Percentiles rank a stretch among this genome's conserved stretches.
phyloP scores from a whole-genome alignment of 2,113 vertebrate genomes.

The Pygoscelis antarcticus region DNA sequence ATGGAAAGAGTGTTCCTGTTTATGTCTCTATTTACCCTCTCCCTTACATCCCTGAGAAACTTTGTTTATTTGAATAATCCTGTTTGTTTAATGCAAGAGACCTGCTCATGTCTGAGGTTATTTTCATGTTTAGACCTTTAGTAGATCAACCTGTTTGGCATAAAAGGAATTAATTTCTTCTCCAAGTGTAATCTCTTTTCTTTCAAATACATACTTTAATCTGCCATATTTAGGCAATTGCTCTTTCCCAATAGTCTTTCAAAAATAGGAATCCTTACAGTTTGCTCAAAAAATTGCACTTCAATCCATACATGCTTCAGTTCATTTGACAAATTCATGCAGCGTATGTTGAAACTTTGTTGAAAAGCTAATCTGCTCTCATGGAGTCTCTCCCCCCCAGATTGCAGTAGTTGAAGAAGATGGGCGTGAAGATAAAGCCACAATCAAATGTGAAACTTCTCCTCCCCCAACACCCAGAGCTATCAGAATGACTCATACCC shows the following conservation, averaged over 20 bases:
- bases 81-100: background rate
- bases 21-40: background rate
- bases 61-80: background rate
- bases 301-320: background rate
- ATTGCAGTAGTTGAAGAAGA: slow-evolving; percentile 97
- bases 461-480: slow-evolving; percentile 93
- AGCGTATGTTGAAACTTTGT: background rate
- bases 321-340: background rate
- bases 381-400: slow-evolving; percentile 48
- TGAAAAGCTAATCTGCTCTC: background rate
- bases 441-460: slow-evolving; percentile 98
- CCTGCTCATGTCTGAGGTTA: background rate
- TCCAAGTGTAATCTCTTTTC: background rate
- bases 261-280: background rate
- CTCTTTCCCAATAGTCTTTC: background rate
- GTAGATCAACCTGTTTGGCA: background rate
- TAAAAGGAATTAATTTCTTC: background rate
- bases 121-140: background rate
- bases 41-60: background rate
- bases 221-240: background rate
- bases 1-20: background rate
- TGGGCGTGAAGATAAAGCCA: slow-evolving; percentile 95
- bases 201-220: background rate
- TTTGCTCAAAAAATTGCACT: background rate
- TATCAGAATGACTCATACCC: slow-evolving; percentile 94